These are phyloP conservation scores for Drosophila ficusphila DNA, from an alignment of 1,140 invertebrate species.

Conservation along the genomic window DNA sequence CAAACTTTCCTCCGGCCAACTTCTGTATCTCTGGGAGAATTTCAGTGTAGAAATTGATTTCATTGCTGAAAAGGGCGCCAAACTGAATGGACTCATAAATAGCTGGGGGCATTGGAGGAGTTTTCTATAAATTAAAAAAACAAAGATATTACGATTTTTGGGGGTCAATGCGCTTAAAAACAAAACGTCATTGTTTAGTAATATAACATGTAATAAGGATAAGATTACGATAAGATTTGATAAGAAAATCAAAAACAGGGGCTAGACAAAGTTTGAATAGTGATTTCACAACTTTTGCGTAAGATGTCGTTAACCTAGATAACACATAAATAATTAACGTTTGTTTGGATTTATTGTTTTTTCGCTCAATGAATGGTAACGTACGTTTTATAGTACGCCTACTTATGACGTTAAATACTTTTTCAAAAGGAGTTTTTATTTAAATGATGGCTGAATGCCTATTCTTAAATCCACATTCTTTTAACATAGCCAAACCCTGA, in stretches of 20 bases:
- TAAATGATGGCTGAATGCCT: no score
- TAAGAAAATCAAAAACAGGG: no score
- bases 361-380: no score
- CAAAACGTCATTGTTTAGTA: not conserved
- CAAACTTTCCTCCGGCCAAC: slow-evolving; percentile 29
- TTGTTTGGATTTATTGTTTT: no score
- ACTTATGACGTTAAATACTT: no score
- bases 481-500: no score
- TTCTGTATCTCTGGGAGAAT: slow-evolving; percentile 63
- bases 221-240: not conserved
- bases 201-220: not conserved
- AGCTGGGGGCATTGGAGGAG: slow-evolving; percentile 50
- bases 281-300: not conserved
- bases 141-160: not conserved
- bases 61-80: slow-evolving; percentile 60
- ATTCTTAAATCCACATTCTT: no score
- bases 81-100: slow-evolving; percentile 56
- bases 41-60: slow-evolving; percentile 63
- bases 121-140: slow-evolving; percentile 55
- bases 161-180: not conserved
- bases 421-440: no score
- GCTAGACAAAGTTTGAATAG: no score
- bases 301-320: not conserved
- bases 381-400: no score
- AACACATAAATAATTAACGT: no score